Conservation (phyloP, 2,888 invertebrate genomes). For the Trichogramma dendrolimi region DNA sequence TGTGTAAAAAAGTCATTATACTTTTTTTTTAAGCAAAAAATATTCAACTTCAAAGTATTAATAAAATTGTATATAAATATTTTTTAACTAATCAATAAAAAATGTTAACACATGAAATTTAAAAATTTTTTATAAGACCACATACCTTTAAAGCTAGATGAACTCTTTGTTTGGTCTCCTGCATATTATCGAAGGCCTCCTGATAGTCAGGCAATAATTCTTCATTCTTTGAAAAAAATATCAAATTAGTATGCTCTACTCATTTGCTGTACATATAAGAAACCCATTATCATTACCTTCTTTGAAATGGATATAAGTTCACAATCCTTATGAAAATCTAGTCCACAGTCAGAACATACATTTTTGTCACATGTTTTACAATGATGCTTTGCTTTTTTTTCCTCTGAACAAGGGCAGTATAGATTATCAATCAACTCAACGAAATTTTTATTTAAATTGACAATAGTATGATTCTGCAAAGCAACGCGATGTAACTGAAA, state of each 20-base stretch:
- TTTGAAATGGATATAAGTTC: too few species aligned
- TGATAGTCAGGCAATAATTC: conserved; percentile 37
- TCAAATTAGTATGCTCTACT: not conserved
- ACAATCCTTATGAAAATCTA: conserved; percentile 44
- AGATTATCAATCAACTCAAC: conserved; percentile 20
- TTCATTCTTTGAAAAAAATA: conserved; percentile 42
- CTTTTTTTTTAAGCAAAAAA: conserved; percentile 13
- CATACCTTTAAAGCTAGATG: conserved; percentile 47
- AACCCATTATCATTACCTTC: too few species aligned
- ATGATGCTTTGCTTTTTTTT: conserved; percentile 38
- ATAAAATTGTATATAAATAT: conserved; percentile 6
- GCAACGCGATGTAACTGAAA: conserved; percentile 48
- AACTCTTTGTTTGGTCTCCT: conserved; percentile 40
- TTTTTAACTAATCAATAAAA: conserved; percentile 8
- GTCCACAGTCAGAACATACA: conserved; percentile 52
- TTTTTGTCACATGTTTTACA: conserved; percentile 50
- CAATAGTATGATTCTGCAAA: conserved; percentile 42
- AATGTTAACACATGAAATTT: not conserved
- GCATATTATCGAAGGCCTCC: conserved; percentile 33
- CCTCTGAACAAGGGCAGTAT: conserved; percentile 34
- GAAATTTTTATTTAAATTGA: conserved; percentile 18
- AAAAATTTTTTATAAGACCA: not conserved
- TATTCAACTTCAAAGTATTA: conserved; percentile 15
- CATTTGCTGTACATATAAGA: not conserved
- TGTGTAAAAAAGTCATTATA: not conserved